phyloP scores from a whole-genome alignment of 2,888 invertebrate species.

The Hirtodrosophila trivittata region DNA sequence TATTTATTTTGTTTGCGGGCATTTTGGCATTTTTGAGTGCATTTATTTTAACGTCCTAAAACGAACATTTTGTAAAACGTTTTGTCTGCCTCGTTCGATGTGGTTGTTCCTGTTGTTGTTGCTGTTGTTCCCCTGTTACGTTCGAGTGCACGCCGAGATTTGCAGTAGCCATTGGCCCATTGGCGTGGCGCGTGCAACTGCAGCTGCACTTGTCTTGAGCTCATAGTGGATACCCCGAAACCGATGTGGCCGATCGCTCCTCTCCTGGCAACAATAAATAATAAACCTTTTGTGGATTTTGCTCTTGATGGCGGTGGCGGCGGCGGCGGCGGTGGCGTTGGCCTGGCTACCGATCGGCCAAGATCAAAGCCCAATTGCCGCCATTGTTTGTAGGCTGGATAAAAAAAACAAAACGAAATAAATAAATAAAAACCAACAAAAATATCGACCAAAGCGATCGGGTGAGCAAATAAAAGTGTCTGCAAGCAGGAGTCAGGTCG shows the following conservation, averaged over 20 bases:
- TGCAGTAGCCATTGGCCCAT: constrained; percentile 56
- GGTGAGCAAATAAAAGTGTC: constrained; percentile 52
- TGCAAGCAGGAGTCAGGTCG: constrained; percentile 25
- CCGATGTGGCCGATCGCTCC: constrained; percentile 24
- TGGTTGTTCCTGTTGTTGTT: constrained; percentile 7
- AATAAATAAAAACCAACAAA: constrained; percentile 3
- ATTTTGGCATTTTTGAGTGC: constrained; percentile 78
- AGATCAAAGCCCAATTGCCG: constrained; percentile 69
- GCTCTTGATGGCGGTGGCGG: constrained; percentile 70
- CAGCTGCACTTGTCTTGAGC: constrained; percentile 48
- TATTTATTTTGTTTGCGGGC: constrained; percentile 79
- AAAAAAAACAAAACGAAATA: constrained; percentile 13
- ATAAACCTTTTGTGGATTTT: constrained; percentile 79
- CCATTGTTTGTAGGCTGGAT: constrained; percentile 64
- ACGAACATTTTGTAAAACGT: constrained; percentile 75
- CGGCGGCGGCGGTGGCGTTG: constrained; percentile 72
- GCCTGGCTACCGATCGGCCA: constrained; percentile 68
- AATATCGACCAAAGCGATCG: constrained; percentile 13
- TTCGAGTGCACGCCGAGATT: constrained; percentile 74
- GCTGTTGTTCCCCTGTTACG: constrained; percentile 50
- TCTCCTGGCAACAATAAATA: constrained; percentile 76
- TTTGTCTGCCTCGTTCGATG: constrained; percentile 51
- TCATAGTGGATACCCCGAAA: not conserved
- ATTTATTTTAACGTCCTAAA: constrained; percentile 76
- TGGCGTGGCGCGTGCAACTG: constrained; percentile 66